Evolutionary conservation across 2,797 vertebrate genomes (phyloP).

Genomic region (Aulostomus chinensis): DNA sequence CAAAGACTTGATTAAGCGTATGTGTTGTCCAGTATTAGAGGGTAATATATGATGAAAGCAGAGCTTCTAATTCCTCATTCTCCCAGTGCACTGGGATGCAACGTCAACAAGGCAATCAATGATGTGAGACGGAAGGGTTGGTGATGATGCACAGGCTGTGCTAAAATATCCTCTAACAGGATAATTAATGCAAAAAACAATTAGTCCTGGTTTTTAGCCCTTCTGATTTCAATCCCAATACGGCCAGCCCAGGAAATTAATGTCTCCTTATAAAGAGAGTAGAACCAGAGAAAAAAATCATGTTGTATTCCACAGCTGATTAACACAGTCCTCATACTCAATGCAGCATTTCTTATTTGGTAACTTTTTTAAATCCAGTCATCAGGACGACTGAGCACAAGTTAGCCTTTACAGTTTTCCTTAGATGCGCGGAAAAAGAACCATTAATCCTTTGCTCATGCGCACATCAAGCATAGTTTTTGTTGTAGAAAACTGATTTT

Average conservation of each 20-base stretch:
- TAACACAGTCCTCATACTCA: constrained; percentile 2
- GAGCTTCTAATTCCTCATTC: constrained; percentile 41
- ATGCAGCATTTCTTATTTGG: constrained; percentile 11
- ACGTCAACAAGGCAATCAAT: constrained; percentile 40
- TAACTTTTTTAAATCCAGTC: no score
- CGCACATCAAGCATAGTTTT: no score
- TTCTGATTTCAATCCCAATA: constrained; percentile 15
- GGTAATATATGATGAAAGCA: constrained; percentile 53
- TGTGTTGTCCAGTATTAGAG: constrained; percentile 50
- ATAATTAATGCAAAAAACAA: constrained; percentile 30
- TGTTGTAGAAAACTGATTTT: no score
- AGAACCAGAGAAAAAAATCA: constrained; percentile 8
- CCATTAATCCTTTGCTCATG: no score
- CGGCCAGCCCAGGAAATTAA: constrained; percentile 8
- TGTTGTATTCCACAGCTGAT: constrained; percentile 8
- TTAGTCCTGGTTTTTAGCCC: constrained; percentile 16
- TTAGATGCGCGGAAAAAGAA: no score
- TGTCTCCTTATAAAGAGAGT: neutral
- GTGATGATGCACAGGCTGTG: neutral
- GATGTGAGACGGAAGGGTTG: neutral
- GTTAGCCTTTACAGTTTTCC: no score
- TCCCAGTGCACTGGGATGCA: constrained; percentile 14
- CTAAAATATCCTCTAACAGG: constrained; percentile 15
- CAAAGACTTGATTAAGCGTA: constrained; percentile 53
- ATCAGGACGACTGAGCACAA: no score